These are phyloP conservation scores for Pedionomus torquatus DNA, from an alignment of 2,113 vertebrate species.

Conservation along the genomic window DNA sequence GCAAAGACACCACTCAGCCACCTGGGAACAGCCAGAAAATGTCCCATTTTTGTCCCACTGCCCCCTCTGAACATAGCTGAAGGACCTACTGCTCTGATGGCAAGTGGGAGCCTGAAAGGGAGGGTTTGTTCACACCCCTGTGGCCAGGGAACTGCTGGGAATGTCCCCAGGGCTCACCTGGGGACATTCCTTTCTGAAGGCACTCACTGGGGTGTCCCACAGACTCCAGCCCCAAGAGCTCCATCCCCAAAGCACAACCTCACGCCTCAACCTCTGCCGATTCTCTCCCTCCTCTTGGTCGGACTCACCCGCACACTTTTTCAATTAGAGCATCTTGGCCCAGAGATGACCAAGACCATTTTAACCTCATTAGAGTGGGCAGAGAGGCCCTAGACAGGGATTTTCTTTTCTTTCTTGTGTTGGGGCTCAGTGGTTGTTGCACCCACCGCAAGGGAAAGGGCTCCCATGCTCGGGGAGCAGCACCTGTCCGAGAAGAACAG, in stretches of 20 bases:
- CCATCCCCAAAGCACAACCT: background rate
- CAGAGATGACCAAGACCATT: background rate
- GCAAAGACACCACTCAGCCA: fast-evolving
- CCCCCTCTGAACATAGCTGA: background rate
- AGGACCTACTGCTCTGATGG: background rate
- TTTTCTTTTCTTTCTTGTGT: background rate
- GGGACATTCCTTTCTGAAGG: background rate
- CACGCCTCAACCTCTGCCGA: background rate
- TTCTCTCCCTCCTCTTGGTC: background rate
- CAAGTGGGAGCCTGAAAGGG: background rate
- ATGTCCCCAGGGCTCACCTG: fast-evolving
- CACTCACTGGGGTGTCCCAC: fast-evolving
- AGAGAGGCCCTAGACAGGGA: background rate
- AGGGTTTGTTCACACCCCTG: background rate
- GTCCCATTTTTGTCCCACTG: background rate
- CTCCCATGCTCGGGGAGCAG: fast-evolving
- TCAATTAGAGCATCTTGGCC: background rate
- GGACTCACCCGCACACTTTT: background rate
- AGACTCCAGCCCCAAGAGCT: background rate
- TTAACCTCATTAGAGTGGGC: background rate
- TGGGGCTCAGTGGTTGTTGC: background rate
- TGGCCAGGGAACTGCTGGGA: fast-evolving
- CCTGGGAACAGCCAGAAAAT: background rate
- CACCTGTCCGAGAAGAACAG: too few species aligned
- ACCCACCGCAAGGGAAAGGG: background rate